A percentile compares a stretch with the other conserved stretches of the same genome.
Conservation (phyloP, 2,888 invertebrate species). For the Trypoxylon attenuatum region DNA sequence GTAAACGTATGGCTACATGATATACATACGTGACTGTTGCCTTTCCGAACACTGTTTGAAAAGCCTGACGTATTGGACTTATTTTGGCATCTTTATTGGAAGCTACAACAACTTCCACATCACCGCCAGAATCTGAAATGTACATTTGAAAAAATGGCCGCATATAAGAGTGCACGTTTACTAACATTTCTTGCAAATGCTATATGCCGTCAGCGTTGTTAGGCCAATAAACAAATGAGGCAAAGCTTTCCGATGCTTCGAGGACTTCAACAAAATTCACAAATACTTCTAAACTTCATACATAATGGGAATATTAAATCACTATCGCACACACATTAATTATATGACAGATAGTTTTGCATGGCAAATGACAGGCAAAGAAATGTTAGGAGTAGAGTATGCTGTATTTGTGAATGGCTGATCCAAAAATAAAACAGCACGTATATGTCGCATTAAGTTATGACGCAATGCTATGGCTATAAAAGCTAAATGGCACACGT, state of each 20-base stretch:
- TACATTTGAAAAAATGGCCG: constrained; percentile 52
- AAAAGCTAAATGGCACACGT: constrained; percentile 3
- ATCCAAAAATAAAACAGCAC: constrained; percentile 40
- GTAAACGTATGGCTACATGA: no score
- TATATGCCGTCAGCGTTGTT: background rate
- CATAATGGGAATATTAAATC: background rate
- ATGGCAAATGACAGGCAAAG: constrained; percentile 33
- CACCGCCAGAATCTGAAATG: constrained; percentile 85
- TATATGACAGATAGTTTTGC: no score
- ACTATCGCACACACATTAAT: background rate
- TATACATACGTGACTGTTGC: constrained; percentile 84
- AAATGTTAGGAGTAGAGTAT: constrained; percentile 17
- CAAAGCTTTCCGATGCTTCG: background rate
- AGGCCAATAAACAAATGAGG: background rate
- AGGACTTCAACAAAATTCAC: no score
- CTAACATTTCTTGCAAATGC: constrained; percentile 37
- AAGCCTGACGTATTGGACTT: constrained; percentile 85
- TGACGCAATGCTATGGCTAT: constrained; percentile 39
- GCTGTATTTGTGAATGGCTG: constrained; percentile 17
- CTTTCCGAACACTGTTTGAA: constrained; percentile 86
- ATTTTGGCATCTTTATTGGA: constrained; percentile 87
- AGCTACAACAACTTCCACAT: constrained; percentile 84
- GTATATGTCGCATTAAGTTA: constrained; percentile 24
- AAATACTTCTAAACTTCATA: no score
- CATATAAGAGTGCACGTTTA: constrained; percentile 49